phyloP scores from a whole-genome alignment of 2,888 invertebrate genomes.

The Epicampocera succincta region DNA sequence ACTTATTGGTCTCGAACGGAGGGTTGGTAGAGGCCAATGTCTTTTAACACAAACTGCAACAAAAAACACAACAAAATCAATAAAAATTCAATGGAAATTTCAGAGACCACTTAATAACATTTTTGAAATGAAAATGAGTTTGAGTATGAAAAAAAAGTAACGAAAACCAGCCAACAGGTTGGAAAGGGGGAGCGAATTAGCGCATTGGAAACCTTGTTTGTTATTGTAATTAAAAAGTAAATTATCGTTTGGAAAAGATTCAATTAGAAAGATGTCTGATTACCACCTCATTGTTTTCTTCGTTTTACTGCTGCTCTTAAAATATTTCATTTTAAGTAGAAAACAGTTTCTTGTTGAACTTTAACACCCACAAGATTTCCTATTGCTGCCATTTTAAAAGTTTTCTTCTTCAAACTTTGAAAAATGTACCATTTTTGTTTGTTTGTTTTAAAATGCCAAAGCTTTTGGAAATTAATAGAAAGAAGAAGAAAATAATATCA shows the following conservation, averaged over 20 bases:
- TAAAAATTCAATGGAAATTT: slow-evolving; percentile 49
- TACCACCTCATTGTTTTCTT: no score
- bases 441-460: slow-evolving; percentile 46
- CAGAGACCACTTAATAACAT: slow-evolving; percentile 37
- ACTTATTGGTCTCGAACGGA: slow-evolving; percentile 3
- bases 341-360: slow-evolving; percentile 9
- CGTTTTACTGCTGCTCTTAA: no score
- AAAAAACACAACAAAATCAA: slow-evolving; percentile 48
- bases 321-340: neutral
- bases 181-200: neutral
- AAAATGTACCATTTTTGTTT: no score
- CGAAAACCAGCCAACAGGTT: neutral
- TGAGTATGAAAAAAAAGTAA: neutral
- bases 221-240: no score
- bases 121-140: slow-evolving; percentile 3
- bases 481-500: neutral
- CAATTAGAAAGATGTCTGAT: neutral
- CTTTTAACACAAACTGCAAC: slow-evolving; percentile 23
- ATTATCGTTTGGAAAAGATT: no score
- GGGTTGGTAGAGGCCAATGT: neutral
- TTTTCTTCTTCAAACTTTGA: neutral
- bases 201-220: no score
- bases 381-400: slow-evolving; percentile 8
- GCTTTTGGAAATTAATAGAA: neutral
- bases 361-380: neutral